Evolutionary conservation across 1,140 invertebrate genomes (phyloP).

Genomic region (Nilaparvata lugens): DNA sequence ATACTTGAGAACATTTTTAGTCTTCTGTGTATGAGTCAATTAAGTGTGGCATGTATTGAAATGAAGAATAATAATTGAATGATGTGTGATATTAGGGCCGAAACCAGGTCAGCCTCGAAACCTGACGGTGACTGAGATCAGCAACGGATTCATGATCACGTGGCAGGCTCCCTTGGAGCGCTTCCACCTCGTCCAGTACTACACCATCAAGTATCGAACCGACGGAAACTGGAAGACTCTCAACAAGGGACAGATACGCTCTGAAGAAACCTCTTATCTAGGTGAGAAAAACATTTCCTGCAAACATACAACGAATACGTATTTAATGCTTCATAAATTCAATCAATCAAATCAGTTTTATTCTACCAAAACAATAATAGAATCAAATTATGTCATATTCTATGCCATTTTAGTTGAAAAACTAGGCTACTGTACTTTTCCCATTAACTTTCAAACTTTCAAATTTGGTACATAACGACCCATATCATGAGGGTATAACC

Average conservation of each 20-base stretch:
- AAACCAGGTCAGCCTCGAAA: constrained; percentile 79
- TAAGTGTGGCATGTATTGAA: too few species aligned
- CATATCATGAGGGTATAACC: too few species aligned
- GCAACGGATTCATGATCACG: constrained; percentile 77
- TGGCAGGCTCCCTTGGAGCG: constrained; percentile 78
- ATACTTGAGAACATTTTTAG: not conserved
- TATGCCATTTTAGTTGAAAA: not conserved
- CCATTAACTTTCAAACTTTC: too few species aligned
- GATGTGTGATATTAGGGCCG: constrained; percentile 55
- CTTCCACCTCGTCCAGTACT: constrained; percentile 73
- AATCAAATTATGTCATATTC: constrained; percentile 1
- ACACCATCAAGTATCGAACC: constrained; percentile 83
- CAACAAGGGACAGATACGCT: constrained; percentile 76
- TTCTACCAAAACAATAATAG: too few species aligned
- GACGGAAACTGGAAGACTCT: constrained; percentile 78
- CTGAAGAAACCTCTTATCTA: constrained; percentile 79
- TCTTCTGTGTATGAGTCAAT: not conserved
- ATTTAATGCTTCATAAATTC: too few species aligned
- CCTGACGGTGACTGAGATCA: constrained; percentile 74
- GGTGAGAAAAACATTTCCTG: constrained; percentile 45
- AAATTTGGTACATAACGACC: too few species aligned
- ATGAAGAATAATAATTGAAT: not conserved
- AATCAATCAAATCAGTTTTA: too few species aligned
- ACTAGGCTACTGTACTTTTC: too few species aligned
- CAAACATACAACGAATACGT: too few species aligned